These are phyloP conservation scores for Cyaniris semiargus DNA, from an alignment of 2,888 invertebrate genomes.

Conservation along the genomic window DNA sequence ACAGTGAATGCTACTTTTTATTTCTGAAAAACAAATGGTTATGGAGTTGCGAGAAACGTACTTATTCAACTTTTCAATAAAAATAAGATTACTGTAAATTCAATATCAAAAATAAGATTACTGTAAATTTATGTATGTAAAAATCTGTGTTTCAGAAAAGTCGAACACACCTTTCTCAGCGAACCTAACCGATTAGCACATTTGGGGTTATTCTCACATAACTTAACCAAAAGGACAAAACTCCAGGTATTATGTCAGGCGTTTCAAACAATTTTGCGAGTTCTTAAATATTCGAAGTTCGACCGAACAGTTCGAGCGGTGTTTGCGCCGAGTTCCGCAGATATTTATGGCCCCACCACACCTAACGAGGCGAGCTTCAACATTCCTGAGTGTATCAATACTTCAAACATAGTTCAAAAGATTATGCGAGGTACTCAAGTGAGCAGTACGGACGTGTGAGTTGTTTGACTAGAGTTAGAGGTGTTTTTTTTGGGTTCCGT, in stretches of 20 bases:
- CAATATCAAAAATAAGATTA: too few relatives aligned
- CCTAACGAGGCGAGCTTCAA: conserved; percentile 16
- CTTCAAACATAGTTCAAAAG: neutral
- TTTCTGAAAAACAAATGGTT: too few relatives aligned
- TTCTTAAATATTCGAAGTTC: conserved; percentile 26
- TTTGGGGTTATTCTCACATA: neutral
- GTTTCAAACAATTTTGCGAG: conserved; percentile 25
- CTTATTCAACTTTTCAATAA: too few relatives aligned
- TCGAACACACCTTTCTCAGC: too few relatives aligned
- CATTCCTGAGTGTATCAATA: conserved; percentile 18
- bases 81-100: too few relatives aligned
- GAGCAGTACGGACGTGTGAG: neutral
- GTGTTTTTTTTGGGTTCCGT: too few relatives aligned
- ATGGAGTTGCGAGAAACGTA: too few relatives aligned
- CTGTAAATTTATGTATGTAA: too few relatives aligned
- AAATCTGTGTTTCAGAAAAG: too few relatives aligned
- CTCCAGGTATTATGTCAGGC: neutral
- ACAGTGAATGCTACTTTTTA: too few relatives aligned
- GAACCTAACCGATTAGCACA: neutral
- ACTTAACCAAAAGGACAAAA: neutral
- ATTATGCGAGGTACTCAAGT: neutral
- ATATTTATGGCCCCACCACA: conserved; percentile 23
- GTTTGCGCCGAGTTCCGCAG: conserved; percentile 6
- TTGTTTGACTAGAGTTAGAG: neutral
- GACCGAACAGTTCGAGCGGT: conserved; percentile 17